Percentiles rank a stretch among this genome's conserved stretches.
Evolutionary conservation across 2,888 invertebrate species (phyloP).

Genomic region (Alentia gelatinosa): DNA sequence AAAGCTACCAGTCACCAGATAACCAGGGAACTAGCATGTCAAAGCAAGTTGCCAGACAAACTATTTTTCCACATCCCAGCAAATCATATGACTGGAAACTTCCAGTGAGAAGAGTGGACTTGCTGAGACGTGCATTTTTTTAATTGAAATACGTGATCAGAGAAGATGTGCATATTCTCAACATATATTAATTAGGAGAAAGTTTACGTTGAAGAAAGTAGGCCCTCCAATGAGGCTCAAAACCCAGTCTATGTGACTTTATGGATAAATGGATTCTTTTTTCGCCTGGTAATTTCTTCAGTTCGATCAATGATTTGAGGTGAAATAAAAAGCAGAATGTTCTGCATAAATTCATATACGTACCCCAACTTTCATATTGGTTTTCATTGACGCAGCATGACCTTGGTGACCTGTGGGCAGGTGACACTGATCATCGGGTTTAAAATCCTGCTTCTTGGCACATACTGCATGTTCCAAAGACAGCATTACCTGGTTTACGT

Average conservation of each 20-base stretch:
- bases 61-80: too few species aligned
- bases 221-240: neutral
- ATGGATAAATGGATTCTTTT: neutral
- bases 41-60: too few species aligned
- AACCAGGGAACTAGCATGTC: too few species aligned
- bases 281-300: neutral
- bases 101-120: too few species aligned
- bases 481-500: conserved; percentile 57
- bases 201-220: neutral
- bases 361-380: neutral
- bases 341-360: neutral
- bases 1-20: too few species aligned
- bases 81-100: too few species aligned
- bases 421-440: neutral
- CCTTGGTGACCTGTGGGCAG: neutral
- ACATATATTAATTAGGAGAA: neutral
- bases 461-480: conserved; percentile 20
- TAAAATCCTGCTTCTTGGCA: neutral
- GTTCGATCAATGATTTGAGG: neutral
- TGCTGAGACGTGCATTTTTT: too few species aligned
- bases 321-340: neutral
- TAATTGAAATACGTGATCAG: too few species aligned
- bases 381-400: too few species aligned
- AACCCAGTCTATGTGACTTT: neutral
- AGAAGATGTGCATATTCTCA: neutral